Evolutionary conservation across 35 echinoderm and acorn worm genomes (phyloP).

Genomic region (Acanthaster planci): DNA sequence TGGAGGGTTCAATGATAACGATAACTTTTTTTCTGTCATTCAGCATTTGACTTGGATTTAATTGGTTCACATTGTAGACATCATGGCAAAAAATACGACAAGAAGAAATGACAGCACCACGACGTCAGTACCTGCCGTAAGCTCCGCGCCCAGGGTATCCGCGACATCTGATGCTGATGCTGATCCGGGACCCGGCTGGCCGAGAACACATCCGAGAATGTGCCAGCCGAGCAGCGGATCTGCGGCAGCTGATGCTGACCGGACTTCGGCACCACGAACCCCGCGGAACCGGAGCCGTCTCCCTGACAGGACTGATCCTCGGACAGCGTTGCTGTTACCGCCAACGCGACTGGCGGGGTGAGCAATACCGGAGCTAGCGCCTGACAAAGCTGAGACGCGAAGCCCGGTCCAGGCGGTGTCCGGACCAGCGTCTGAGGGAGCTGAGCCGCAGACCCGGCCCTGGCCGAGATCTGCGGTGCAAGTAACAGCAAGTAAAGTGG

Average conservation of each 20-base stretch:
- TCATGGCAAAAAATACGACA: background rate
- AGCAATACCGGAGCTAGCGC: too few species aligned
- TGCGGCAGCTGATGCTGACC: slow-evolving; percentile 24
- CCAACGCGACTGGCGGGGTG: too few species aligned
- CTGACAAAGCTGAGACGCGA: too few species aligned
- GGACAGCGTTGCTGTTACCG: background rate
- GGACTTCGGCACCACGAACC: background rate
- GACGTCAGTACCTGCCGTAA: background rate
- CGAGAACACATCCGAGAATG: background rate
- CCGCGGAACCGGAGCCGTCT: background rate
- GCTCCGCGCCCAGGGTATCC: background rate
- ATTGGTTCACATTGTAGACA: background rate
- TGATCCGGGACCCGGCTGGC: background rate
- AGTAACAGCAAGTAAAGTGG: background rate
- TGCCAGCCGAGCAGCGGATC: background rate
- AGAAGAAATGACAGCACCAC: slow-evolving; percentile 1
- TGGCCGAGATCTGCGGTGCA: background rate
- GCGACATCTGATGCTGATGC: slow-evolving; percentile 12
- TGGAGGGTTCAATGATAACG: too few species aligned
- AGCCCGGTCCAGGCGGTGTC: too few species aligned
- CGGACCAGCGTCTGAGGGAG: background rate
- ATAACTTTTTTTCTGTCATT: too few species aligned
- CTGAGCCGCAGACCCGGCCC: slow-evolving; percentile 12
- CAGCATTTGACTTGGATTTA: too few species aligned
- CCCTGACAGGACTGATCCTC: background rate